A percentile compares a stretch with the other conserved stretches of the same genome.
Evolutionary conservation across 2,113 vertebrate genomes (phyloP).

Genomic region (Isichthys henryi): DNA sequence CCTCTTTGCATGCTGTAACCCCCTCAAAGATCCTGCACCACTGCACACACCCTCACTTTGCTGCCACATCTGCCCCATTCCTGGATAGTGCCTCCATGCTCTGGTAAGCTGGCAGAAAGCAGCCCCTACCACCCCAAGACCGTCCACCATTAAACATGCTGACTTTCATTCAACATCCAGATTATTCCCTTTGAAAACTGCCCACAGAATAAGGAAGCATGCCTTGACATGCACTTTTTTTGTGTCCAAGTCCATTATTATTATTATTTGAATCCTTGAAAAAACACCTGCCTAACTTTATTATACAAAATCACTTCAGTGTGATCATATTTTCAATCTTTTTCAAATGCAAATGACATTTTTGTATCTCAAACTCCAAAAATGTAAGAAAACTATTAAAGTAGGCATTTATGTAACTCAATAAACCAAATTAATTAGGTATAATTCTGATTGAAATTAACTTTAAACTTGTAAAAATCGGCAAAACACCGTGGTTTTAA

Average conservation of each 20-base stretch:
- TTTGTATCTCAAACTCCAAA: neutral
- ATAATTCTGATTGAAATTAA: neutral
- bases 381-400: neutral
- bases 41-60: neutral
- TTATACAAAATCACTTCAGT: neutral
- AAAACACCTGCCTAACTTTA: neutral
- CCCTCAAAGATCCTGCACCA: neutral
- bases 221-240: neutral
- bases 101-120: neutral
- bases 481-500: neutral
- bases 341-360: neutral
- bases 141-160: neutral
- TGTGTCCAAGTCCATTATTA: neutral
- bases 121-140: neutral
- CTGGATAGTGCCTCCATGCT: neutral
- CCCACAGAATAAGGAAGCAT: neutral
- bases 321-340: neutral
- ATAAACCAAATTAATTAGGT: neutral
- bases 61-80: neutral
- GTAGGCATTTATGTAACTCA: neutral
- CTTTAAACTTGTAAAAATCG: neutral
- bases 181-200: neutral
- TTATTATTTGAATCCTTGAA: neutral
- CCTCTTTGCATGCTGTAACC: neutral
- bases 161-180: neutral